Percentiles rank a stretch among this genome's conserved stretches.
These are phyloP conservation scores for Porphyrio hochstetteri DNA, from an alignment of 2,113 vertebrate species.

Conservation along the genomic window DNA sequence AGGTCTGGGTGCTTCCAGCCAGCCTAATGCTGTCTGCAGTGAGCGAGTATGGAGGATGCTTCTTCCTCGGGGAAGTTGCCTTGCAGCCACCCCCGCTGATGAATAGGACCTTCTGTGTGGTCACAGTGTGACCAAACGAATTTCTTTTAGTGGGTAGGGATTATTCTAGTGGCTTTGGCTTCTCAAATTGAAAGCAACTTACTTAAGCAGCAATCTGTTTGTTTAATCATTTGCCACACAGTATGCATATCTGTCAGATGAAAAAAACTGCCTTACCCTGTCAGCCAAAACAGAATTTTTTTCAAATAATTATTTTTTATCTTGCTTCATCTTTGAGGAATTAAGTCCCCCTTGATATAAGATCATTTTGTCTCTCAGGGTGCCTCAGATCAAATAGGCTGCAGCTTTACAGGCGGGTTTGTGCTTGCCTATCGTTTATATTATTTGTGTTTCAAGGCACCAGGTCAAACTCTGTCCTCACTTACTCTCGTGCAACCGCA, in stretches of 20 bases:
- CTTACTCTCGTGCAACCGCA: constrained; percentile 49
- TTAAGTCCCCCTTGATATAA: constrained; percentile 45
- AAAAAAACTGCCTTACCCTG: neutral
- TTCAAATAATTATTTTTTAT: constrained; percentile 51
- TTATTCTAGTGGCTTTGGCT: constrained; percentile 61
- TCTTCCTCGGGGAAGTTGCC: neutral
- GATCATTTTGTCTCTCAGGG: constrained; percentile 18
- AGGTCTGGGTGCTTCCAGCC: neutral
- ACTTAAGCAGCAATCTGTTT: constrained; percentile 64
- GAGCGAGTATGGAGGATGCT: neutral
- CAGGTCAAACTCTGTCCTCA: constrained; percentile 56
- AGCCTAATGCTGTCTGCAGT: neutral
- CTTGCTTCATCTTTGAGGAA: constrained; percentile 51
- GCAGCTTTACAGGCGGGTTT: constrained; percentile 51
- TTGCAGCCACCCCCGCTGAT: neutral
- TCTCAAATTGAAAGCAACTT: constrained; percentile 28
- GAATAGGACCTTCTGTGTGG: constrained; percentile 48
- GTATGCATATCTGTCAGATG: constrained; percentile 34
- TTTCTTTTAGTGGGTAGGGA: constrained; percentile 40
- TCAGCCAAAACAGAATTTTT: constrained; percentile 56
- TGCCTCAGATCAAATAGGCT: constrained; percentile 32
- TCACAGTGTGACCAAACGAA: constrained; percentile 20
- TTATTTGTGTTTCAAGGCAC: constrained; percentile 58
- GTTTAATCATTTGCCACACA: constrained; percentile 68
- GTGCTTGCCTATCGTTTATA: constrained; percentile 15